Evolutionary conservation across 1,140 invertebrate species (phyloP).

Genomic region (Saxidomus purpurata): DNA sequence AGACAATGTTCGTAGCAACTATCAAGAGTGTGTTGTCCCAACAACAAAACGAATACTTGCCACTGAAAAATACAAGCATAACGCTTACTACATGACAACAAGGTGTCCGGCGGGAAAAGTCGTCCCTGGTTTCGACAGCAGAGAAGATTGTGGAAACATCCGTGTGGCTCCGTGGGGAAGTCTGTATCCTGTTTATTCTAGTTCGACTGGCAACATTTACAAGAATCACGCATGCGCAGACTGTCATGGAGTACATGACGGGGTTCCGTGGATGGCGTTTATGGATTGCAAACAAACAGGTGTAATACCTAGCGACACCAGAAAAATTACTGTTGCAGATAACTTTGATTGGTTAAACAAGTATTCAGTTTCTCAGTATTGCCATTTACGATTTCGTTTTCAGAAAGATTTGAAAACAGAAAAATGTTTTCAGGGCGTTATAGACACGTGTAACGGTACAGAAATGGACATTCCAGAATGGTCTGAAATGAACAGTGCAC

Average conservation of each 20-base stretch:
- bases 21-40: background rate
- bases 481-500: background rate
- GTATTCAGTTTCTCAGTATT: background rate
- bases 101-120: background rate
- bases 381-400: background rate
- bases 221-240: slow-evolving; percentile 27
- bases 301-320: background rate
- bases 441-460: background rate
- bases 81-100: background rate
- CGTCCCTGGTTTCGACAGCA: background rate
- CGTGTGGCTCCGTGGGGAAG: slow-evolving; percentile 28
- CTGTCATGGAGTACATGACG: slow-evolving; percentile 4
- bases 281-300: background rate
- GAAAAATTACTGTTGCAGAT: background rate
- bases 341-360: background rate
- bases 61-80: background rate
- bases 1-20: background rate
- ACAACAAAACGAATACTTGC: background rate
- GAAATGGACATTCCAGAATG: background rate
- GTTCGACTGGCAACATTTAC: background rate
- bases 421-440: background rate
- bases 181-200: background rate
- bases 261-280: background rate
- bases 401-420: background rate
- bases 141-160: slow-evolving; percentile 7